Evolutionary conservation across 2,797 vertebrate species (phyloP).

Genomic region (Poeciliopsis turneri): DNA sequence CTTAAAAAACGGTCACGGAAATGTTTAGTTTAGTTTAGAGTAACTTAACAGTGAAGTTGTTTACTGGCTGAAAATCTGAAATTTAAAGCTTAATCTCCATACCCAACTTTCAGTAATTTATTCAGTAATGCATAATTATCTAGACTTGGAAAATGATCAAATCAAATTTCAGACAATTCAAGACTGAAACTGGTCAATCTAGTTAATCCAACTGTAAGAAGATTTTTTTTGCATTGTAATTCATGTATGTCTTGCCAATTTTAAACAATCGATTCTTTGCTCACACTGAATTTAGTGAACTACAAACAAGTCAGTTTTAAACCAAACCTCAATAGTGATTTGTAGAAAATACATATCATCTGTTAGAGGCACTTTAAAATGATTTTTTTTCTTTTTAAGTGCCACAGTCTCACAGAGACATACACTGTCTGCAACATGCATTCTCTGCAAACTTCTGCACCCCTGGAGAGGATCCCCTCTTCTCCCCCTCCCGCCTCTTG

Average conservation of each 20-base stretch:
- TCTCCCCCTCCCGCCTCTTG: slow-evolving; percentile 8
- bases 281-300: background rate
- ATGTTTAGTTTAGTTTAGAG: background rate
- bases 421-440: slow-evolving; percentile 6
- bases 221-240: background rate
- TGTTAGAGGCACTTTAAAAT: background rate
- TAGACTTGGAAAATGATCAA: background rate
- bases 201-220: background rate
- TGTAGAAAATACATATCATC: background rate
- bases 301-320: background rate
- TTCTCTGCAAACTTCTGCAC: slow-evolving; percentile 28
- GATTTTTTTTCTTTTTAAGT: background rate
- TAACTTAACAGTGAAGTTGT: background rate
- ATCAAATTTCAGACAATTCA: background rate
- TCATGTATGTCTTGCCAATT: background rate
- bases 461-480: slow-evolving; percentile 19
- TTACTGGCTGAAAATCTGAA: too few relatives aligned
- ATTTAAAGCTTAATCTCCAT: background rate
- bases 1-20: background rate
- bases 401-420: background rate
- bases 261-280: background rate
- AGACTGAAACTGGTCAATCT: background rate
- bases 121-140: background rate
- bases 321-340: background rate
- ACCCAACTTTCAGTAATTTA: background rate